Evolutionary conservation across 1,140 invertebrate genomes (phyloP), one percentile per base, ranked within the genome.

Genomic region (Papilio polytes): DNA sequence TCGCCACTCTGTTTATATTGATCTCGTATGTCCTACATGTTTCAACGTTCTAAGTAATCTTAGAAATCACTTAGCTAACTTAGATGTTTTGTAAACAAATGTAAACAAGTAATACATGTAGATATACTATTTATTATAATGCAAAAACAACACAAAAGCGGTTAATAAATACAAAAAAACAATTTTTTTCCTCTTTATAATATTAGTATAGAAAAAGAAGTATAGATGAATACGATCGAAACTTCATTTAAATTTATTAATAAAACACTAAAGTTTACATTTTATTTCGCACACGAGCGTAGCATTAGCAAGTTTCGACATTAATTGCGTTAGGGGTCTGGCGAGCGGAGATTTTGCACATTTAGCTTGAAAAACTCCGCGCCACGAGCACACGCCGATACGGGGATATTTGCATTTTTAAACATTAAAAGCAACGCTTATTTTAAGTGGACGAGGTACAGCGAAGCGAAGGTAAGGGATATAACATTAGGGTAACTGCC

Each of bases 351-450:
- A 70, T 70, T 70, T 36, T 70, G 63, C 26, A 70, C 63, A 70
- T 70, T 70, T 18, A 15, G 63, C 26, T 31, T 70, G 26, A 70
- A 70, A 70, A 70, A 31, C 12, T 70, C 6, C 26, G 6, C 63
- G 26, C 26, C 0, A 3, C 63, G 63, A 31, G 26, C 63, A 31
- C 12, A 70, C 26, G 26, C 63, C 18, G 22, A 70, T 31, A 70
- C 63, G 18, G 26, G 26, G 22, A 31, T 31, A 70, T 70, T 70
- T 70, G 63, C 63, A 70, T 70, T 70, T 70, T 70, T 36, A 70
- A 70, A 70, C 26, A 70, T 70, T 70, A 31, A 70, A 70, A 70
- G n/a, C 63, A 18, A 36, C 63, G 26, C 31, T 36, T 70, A 70
- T 70, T 70, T 70, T 70, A 70, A 70, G 63, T 7, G 26, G 26